Evolutionary conservation across 2,113 vertebrate species (phyloP).

Genomic region (Malurus cyaneus): DNA sequence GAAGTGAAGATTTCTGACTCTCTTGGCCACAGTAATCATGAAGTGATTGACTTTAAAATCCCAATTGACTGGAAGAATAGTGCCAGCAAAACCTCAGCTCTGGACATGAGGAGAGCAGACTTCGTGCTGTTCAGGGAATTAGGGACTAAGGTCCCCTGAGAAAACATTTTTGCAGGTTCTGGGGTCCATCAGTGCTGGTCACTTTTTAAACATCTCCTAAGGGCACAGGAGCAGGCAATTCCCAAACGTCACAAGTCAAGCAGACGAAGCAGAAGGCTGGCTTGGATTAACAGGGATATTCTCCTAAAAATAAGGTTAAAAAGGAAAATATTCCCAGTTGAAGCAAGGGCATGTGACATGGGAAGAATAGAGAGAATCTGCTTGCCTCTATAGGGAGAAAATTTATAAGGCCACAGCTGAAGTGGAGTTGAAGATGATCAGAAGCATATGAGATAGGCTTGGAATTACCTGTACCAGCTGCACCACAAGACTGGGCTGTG

Average conservation of each 20-base stretch:
- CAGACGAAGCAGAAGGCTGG: not conserved
- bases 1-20: rapidly evolving
- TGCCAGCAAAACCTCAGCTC: not conserved
- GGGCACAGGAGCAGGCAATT: not conserved
- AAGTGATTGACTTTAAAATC: not conserved
- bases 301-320: not conserved
- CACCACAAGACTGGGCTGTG: not conserved
- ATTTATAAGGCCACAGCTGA: not conserved
- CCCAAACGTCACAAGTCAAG: not conserved
- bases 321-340: not conserved
- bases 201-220: not conserved
- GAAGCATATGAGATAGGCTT: not conserved
- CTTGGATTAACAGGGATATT: not conserved
- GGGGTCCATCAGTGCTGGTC: not conserved
- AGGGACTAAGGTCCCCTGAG: not conserved
- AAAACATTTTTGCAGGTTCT: not conserved
- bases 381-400: not conserved
- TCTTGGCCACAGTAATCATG: not conserved
- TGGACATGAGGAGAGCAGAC: not conserved
- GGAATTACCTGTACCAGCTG: not conserved
- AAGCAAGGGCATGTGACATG: not conserved
- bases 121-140: not conserved
- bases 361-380: not conserved
- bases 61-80: not conserved
- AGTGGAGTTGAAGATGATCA: not conserved